These are phyloP conservation scores for Atractosteus spatula DNA, from an alignment of 2,113 vertebrate species.

Conservation along the genomic window DNA sequence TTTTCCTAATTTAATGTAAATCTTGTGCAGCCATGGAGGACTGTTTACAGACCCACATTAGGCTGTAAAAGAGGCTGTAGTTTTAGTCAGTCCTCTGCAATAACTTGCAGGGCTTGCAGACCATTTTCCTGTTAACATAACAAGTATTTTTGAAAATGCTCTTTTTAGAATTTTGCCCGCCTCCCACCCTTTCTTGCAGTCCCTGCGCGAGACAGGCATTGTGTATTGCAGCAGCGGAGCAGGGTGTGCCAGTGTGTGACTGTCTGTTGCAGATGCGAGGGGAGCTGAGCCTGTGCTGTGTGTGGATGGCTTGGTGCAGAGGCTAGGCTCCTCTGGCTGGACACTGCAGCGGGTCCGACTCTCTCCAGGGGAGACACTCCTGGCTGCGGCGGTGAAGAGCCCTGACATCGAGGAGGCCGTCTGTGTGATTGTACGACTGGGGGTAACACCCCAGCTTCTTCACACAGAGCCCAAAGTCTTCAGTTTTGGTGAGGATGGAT, in stretches of 20 bases:
- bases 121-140: too few relatives aligned
- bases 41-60: too few relatives aligned
- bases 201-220: background rate
- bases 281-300: constrained; percentile 49
- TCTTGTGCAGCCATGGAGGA: too few relatives aligned
- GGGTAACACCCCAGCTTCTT: constrained; percentile 42
- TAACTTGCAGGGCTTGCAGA: too few relatives aligned
- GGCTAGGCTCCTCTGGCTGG: constrained; percentile 31
- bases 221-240: too few relatives aligned
- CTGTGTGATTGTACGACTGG: constrained; percentile 72
- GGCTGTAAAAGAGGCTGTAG: too few relatives aligned
- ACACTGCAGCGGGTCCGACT: constrained; percentile 81
- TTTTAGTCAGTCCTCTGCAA: too few relatives aligned
- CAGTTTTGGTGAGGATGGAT: constrained; percentile 78
- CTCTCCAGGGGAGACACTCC: constrained; percentile 76
- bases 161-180: too few relatives aligned
- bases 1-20: too few relatives aligned
- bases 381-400: constrained; percentile 76
- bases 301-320: constrained; percentile 30
- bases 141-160: too few relatives aligned
- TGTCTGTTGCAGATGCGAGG: constrained; percentile 32
- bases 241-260: background rate
- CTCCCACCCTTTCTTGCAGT: background rate
- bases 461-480: constrained; percentile 74
- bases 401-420: constrained; percentile 64